These are phyloP conservation scores for Alces alces DNA, from an alignment of 2,113 vertebrate species.

Conservation along the genomic window DNA sequence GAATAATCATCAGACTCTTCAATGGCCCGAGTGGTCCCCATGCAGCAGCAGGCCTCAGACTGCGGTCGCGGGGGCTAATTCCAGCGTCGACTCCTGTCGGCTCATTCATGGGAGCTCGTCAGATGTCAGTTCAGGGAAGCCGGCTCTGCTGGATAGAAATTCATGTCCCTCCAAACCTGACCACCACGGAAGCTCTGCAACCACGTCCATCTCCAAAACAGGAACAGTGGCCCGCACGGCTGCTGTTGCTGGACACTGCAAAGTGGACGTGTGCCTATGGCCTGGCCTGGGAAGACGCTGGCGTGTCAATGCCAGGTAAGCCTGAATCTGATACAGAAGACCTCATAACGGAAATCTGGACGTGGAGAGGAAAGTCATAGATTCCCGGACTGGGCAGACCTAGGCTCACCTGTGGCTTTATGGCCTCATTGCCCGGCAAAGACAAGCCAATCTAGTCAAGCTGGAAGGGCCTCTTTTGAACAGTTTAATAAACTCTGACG, in stretches of 20 bases:
- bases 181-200: rapidly evolving
- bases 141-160: rapidly evolving
- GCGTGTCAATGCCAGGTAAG: not conserved
- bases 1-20: rapidly evolving
- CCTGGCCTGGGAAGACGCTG: not conserved
- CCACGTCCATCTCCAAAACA: rapidly evolving
- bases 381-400: not conserved
- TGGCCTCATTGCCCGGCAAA: rapidly evolving
- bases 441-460: not conserved
- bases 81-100: rapidly evolving
- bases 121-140: rapidly evolving
- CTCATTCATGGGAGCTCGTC: rapidly evolving
- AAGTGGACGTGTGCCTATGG: rapidly evolving
- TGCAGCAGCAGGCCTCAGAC: rapidly evolving
- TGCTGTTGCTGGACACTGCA: rapidly evolving
- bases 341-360: not conserved
- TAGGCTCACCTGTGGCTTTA: too few species aligned
- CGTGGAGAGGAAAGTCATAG: rapidly evolving
- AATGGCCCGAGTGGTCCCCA: rapidly evolving
- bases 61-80: rapidly evolving
- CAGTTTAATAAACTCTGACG: rapidly evolving
- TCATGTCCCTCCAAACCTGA: rapidly evolving
- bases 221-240: rapidly evolving
- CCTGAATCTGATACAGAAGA: not conserved
- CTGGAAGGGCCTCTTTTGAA: not conserved